Conservation (phyloP, 2,888 invertebrate species). For the Trissonchulus latispiculum region DNA sequence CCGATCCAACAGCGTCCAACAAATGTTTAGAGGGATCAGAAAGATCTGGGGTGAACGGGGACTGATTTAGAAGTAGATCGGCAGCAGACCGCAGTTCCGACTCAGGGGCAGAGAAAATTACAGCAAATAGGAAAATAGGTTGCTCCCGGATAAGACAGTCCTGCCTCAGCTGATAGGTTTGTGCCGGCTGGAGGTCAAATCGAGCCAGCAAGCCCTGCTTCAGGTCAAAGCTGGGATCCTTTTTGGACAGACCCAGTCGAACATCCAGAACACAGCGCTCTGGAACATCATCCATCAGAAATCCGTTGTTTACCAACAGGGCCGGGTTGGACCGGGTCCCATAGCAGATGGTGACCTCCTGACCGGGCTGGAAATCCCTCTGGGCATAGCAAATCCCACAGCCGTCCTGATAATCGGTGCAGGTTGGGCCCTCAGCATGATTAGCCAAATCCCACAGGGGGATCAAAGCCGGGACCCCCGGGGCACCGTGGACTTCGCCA, state of each 20-base stretch:
- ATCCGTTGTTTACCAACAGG: conserved; percentile 71
- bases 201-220: no score
- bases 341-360: conserved; percentile 78
- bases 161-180: no score
- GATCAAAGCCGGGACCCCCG: conserved; percentile 36
- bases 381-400: conserved; percentile 15
- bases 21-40: no score
- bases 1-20: no score
- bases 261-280: neutral
- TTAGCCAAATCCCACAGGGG: conserved; percentile 41
- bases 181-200: no score
- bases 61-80: no score
- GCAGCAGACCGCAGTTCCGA: no score
- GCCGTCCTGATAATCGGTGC: conserved; percentile 22
- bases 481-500: neutral
- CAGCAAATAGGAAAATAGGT: no score
- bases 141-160: no score
- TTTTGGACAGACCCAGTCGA: conserved; percentile 15
- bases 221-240: no score
- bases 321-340: conserved; percentile 78
- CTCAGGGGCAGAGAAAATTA: no score
- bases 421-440: conserved; percentile 26
- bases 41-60: no score
- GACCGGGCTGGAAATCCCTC: conserved; percentile 3
- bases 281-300: conserved; percentile 52